Evolutionary conservation across 2,888 invertebrate species (phyloP).

Genomic region (Aethes cnicana): DNA sequence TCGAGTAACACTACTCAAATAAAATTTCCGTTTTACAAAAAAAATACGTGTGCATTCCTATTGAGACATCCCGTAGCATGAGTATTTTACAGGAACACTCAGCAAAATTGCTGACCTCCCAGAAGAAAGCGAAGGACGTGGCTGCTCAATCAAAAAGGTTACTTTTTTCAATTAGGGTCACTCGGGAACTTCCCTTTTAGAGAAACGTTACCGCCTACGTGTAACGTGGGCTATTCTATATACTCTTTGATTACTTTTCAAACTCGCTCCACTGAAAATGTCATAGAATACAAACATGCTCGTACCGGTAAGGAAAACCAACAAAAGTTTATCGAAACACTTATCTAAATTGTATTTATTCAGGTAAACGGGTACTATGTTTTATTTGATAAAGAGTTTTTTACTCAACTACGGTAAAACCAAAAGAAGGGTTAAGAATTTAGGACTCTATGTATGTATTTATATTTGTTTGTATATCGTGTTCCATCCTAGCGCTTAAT

Average conservation of each 20-base stretch:
- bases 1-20: neutral
- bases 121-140: constrained; percentile 24
- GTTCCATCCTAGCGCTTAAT: too few species aligned
- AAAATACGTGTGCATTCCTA: constrained; percentile 4
- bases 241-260: constrained; percentile 43
- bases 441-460: too few species aligned
- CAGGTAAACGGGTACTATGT: too few species aligned
- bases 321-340: neutral
- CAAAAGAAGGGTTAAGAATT: too few species aligned
- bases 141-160: constrained; percentile 27
- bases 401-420: too few species aligned
- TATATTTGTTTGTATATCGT: too few species aligned
- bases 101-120: constrained; percentile 24
- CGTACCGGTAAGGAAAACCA: neutral
- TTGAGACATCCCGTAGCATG: constrained; percentile 14
- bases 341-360: neutral
- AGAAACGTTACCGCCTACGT: constrained; percentile 32
- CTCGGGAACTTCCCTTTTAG: constrained; percentile 38
- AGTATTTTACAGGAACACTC: constrained; percentile 17
- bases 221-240: constrained; percentile 22
- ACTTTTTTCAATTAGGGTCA: constrained; percentile 37
- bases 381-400: too few species aligned
- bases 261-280: constrained; percentile 21
- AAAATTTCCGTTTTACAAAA: constrained; percentile 6
- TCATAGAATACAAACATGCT: constrained; percentile 7